Evolutionary conservation across 2,888 invertebrate genomes (phyloP).

Genomic region (Morpho helenor): DNA sequence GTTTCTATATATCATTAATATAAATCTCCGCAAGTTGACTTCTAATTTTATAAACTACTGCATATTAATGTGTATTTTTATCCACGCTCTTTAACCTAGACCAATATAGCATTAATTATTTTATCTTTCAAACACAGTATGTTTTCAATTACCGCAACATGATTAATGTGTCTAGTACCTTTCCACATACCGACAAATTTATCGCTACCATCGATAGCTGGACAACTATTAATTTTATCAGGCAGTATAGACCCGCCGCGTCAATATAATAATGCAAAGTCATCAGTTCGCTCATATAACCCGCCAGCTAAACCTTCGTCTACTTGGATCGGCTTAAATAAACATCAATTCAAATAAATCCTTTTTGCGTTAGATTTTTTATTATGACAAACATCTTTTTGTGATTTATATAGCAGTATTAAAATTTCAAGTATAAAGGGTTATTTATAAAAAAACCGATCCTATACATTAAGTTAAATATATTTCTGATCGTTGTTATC

Average conservation of each 20-base stretch:
- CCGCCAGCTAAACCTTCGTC: constrained; percentile 48
- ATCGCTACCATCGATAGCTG: constrained; percentile 62
- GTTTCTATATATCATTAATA: too few species aligned
- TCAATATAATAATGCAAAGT: constrained; percentile 57
- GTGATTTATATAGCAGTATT: background rate
- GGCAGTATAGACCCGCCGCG: constrained; percentile 41
- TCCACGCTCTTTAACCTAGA: background rate
- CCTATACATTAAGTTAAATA: too few species aligned
- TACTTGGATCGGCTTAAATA: constrained; percentile 64
- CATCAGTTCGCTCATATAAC: constrained; percentile 56
- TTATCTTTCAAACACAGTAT: constrained; percentile 48
- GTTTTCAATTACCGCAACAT: constrained; percentile 63
- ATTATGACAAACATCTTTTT: background rate
- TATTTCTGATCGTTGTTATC: too few species aligned
- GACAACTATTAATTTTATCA: constrained; percentile 64
- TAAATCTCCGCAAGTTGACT: too few species aligned
- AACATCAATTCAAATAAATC: constrained; percentile 40
- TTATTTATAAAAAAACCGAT: too few species aligned
- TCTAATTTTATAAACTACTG: too few species aligned
- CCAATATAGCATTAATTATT: constrained; percentile 35
- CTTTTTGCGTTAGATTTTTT: constrained; percentile 1
- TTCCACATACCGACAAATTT: constrained; percentile 63
- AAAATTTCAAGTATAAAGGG: too few species aligned
- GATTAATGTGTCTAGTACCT: constrained; percentile 63
- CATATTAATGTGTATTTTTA: too few species aligned